Evolutionary conservation across 2,888 invertebrate species (phyloP).

Genomic region (Trachelus troglodyta): DNA sequence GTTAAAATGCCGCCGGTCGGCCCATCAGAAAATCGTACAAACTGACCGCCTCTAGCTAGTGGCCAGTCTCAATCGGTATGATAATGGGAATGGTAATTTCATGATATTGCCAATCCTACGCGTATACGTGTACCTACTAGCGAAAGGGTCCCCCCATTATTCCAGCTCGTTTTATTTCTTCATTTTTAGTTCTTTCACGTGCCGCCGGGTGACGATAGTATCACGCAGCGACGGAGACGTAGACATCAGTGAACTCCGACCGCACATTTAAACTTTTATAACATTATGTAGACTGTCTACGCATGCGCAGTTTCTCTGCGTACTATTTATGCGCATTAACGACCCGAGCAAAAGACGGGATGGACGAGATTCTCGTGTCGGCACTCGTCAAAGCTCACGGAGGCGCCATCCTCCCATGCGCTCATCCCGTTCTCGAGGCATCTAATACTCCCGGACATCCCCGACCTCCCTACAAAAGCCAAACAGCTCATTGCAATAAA

Average conservation of each 20-base stretch:
- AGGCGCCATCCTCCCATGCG: background rate
- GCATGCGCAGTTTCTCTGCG: background rate
- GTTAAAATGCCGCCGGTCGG: slow-evolving; percentile 13
- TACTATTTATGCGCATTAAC: slow-evolving; percentile 5
- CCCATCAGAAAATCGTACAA: slow-evolving; percentile 21
- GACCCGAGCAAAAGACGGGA: slow-evolving; percentile 1
- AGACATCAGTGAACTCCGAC: background rate
- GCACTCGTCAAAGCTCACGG: slow-evolving; percentile 41
- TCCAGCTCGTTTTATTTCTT: background rate
- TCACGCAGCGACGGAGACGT: background rate
- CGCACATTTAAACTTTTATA: background rate
- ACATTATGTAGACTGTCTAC: background rate
- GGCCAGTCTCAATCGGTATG: background rate
- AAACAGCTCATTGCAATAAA: slow-evolving; percentile 56
- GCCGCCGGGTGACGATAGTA: background rate
- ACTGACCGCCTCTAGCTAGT: slow-evolving; percentile 37
- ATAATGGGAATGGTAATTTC: slow-evolving; percentile 31
- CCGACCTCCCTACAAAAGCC: slow-evolving; percentile 12
- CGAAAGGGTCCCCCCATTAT: background rate
- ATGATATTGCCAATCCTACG: slow-evolving; percentile 39
- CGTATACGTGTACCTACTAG: background rate
- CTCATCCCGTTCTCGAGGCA: background rate
- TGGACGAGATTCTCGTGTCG: slow-evolving; percentile 23
- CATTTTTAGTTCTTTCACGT: background rate
- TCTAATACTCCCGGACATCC: slow-evolving; percentile 5